Evolutionary conservation across 2,888 invertebrate genomes (phyloP), one percentile per base, ranked within the genome.

Genomic region (Scrobipalpa costella): DNA sequence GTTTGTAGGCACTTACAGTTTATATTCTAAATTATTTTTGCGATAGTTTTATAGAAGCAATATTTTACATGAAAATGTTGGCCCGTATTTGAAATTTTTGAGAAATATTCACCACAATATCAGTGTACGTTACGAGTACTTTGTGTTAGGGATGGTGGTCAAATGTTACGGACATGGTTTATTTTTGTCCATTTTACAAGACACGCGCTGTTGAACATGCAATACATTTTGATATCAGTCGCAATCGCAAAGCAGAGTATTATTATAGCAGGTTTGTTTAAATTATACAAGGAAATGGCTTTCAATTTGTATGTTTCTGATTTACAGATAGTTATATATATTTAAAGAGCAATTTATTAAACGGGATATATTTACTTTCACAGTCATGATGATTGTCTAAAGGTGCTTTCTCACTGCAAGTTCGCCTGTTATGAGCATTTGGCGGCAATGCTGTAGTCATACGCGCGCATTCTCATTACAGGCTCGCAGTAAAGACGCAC

Each of bases 1-100:
- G 76, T 82, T 82, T 72, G 77, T 83, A 80, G 78, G 78, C 79
- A 82, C 85, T 79, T 75, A 78, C 73, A 69, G 75, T 70, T 67
- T 64, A 70, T 75, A 64, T 63, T n/a, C n/a, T 84, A 67, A 77
- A 77, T 85, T 83, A 73, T 79, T 84, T 84, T 85, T 81, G 83
- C 84, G 81, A 79, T 81, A 78, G 77, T 78, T 79, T 80, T 71
- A 81, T 80, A 77, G 77, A 80, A 77, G 78, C 79, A 81, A 81
- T 82, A 79, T 80, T 71, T 72, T 69, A 64, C 63, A 63, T 47
- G 62, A 27, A 40, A 57, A 49, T n/a, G 60, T 63, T 64, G 49
- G 27, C 15, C 50, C 52, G 34, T 60, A 63, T 57, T 72, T 67
- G 44, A 68, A 68, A 68, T 67, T 68, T 67, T 67, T 66, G 67